Base-by-base conservation (phyloP, 2,888 invertebrate species). In the Perdita meconis region DNA sequence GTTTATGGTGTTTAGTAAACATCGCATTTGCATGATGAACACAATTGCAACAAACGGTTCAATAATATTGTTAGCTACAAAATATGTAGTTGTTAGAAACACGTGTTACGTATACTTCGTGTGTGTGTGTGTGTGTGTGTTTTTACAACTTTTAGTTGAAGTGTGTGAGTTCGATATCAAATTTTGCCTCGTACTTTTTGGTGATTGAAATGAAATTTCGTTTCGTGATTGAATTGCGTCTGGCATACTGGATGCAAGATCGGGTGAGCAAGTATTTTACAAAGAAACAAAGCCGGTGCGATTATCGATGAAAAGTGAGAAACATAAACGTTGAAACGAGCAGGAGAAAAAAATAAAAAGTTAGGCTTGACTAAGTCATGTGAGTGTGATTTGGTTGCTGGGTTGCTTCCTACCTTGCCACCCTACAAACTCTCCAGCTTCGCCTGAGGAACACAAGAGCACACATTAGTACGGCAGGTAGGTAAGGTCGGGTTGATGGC, bases 361-460 rank as follows among this genome's bases (percentile, higher is more conserved):
- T 87, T 89, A 91, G 89, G 90, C 88, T 91, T 90, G 91, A 89
- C 90, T 91, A 91, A 89, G 87, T 92, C 89, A 91, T 91, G 91
- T 92, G 90, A 91, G 90, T 91, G 91, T 92, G 92, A 92, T 92
- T 92, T 90, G 94, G 93, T 94, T 94, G 93, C 91, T 92, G 90
- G 92, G 91, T 93, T 94, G 94, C 94, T 92, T 92, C 93, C 94
- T 95, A 95, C 95, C 95, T 95, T 95, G 95, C 95, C 95, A 95
- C 94, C 95, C 95, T 94, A 95, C 95, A 95, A 95, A 95, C 93
- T 95, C 95, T 94, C 95, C 95, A 94, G 95, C 95, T 94, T 95
- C 95, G 94, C 95, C 95, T 95, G 94, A 94, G 94, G 94, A 93
- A 92, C 92, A 94, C 94, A 94, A 93, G 94, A 94, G 94, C 94